These are phyloP conservation scores for Microplitis demolitor DNA, from an alignment of 1,140 invertebrate genomes.

Conservation along the genomic window DNA sequence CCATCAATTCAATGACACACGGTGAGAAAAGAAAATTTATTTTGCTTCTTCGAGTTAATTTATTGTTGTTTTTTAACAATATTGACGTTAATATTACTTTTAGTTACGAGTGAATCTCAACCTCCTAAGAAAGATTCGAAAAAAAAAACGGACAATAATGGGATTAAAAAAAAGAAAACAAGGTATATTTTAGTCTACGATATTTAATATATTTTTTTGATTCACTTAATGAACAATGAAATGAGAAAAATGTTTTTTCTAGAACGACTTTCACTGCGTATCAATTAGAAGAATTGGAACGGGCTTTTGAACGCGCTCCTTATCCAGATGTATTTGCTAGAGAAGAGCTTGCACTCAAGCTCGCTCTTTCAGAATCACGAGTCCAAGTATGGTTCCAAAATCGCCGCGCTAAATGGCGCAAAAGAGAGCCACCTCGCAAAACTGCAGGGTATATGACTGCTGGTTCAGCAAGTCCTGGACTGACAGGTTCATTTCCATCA, in stretches of 20 bases:
- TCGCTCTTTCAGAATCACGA: slow-evolving; percentile 89
- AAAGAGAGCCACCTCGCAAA: slow-evolving; percentile 95
- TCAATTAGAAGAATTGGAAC: slow-evolving; percentile 92
- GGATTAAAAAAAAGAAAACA: slow-evolving; percentile 93
- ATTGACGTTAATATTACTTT: slow-evolving; percentile 20
- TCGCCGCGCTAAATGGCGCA: slow-evolving; percentile 95
- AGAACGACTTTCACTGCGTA: slow-evolving; percentile 97
- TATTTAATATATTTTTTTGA: neutral
- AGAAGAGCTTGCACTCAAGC: slow-evolving; percentile 89
- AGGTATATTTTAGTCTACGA: slow-evolving; percentile 64
- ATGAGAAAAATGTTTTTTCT: slow-evolving; percentile 36
- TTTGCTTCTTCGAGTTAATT: neutral
- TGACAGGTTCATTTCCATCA: slow-evolving; percentile 68
- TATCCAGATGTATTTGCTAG: slow-evolving; percentile 97
- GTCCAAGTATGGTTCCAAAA: slow-evolving; percentile 97
- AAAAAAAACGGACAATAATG: slow-evolving; percentile 85
- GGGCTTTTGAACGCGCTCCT: slow-evolving; percentile 91
- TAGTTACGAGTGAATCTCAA: slow-evolving; percentile 55
- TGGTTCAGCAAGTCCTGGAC: slow-evolving; percentile 66
- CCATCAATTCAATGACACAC: slow-evolving; percentile 49
- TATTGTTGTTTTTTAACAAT: neutral
- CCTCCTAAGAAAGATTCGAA: slow-evolving; percentile 75
- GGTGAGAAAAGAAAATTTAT: slow-evolving; percentile 38
- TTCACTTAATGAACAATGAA: neutral
- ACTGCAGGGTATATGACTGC: slow-evolving; percentile 75